These are phyloP conservation scores for Trichacis sp. DNA, from an alignment of 2,888 invertebrate species.

Conservation along the genomic window DNA sequence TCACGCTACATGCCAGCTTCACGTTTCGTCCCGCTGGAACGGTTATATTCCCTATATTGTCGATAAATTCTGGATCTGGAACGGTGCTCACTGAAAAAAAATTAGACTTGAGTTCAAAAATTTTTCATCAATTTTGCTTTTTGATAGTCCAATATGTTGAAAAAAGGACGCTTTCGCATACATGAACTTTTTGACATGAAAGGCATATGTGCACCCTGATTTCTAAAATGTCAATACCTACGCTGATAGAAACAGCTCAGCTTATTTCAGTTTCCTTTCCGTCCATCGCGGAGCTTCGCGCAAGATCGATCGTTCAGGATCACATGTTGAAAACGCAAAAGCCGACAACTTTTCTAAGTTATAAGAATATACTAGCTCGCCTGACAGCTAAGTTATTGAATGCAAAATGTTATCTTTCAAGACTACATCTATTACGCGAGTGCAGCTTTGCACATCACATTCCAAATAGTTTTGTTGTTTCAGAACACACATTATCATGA, in stretches of 20 bases:
- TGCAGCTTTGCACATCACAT: conserved; percentile 14
- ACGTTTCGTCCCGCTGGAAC: conserved; percentile 91
- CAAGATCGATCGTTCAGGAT: conserved; percentile 47
- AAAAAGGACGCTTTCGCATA: too few species aligned
- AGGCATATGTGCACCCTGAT: background rate
- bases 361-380: conserved; percentile 47
- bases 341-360: conserved; percentile 47
- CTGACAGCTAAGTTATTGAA: conserved; percentile 62
- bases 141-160: too few species aligned
- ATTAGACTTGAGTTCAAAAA: too few species aligned
- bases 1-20: conserved; percentile 90
- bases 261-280: conserved; percentile 19
- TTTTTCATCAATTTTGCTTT: too few species aligned
- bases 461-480: background rate
- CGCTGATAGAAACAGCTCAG: conserved; percentile 7
- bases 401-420: conserved; percentile 60
- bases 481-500: conserved; percentile 1
- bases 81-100: conserved; percentile 75
- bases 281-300: conserved; percentile 24
- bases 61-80: conserved; percentile 91
- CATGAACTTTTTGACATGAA: too few species aligned
- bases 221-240: background rate
- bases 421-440: conserved; percentile 29
- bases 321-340: conserved; percentile 8
- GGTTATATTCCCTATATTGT: conserved; percentile 90